Evolutionary conservation across 2,113 vertebrate genomes (phyloP).

Genomic region (Ammodytes marinus): DNA sequence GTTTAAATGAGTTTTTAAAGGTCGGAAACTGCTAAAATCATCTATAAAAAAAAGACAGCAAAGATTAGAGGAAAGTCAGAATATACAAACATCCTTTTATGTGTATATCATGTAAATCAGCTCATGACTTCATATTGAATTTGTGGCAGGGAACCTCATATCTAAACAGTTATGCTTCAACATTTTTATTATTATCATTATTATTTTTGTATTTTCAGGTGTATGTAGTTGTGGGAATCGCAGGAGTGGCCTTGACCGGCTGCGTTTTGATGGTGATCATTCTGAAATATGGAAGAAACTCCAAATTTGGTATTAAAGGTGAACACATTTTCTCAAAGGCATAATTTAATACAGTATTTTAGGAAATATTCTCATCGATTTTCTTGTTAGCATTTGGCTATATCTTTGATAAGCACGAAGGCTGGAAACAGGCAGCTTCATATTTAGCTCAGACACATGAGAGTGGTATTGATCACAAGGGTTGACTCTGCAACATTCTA

Average conservation of each 20-base stretch:
- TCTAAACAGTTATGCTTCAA: background rate
- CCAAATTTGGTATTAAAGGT: slow-evolving; percentile 99
- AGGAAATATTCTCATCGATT: background rate
- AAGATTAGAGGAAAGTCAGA: background rate
- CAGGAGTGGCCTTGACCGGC: slow-evolving; percentile 94
- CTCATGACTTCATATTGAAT: background rate
- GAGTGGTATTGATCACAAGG: background rate
- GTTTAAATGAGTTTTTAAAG: background rate
- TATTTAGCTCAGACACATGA: background rate
- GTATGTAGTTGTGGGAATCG: slow-evolving; percentile 95
- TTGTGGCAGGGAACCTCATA: background rate
- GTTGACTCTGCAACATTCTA: background rate
- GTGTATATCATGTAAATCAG: background rate
- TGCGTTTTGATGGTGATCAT: slow-evolving; percentile 95
- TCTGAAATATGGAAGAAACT: slow-evolving; percentile 96
- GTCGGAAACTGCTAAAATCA: no score
- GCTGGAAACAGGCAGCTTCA: background rate
- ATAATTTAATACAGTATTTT: background rate
- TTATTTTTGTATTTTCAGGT: slow-evolving; percentile 84
- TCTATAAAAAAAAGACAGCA: background rate
- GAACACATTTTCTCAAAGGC: slow-evolving; percentile 56
- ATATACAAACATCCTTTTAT: background rate
- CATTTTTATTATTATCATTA: background rate
- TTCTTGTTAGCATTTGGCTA: background rate
- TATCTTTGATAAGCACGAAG: background rate